Evolutionary conservation across 1,140 invertebrate species (phyloP).

Genomic region (Macrocentrus cingulum): DNA sequence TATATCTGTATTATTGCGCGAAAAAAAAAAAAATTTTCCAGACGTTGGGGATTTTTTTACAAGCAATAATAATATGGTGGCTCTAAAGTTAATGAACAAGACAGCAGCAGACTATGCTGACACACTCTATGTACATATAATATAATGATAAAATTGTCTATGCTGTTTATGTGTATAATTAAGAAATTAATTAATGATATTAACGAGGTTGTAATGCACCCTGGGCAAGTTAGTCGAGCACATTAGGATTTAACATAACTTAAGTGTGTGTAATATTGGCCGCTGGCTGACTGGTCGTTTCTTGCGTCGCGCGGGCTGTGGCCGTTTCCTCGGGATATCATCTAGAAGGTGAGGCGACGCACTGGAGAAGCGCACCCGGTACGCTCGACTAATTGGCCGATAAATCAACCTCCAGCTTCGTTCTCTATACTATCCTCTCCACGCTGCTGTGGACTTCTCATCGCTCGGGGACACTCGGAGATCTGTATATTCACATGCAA

Average conservation of each 20-base stretch:
- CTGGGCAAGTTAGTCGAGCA: neutral
- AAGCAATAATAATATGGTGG: no score
- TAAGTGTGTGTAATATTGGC: neutral
- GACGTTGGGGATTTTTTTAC: no score
- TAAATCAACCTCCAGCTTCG: constrained; percentile 45
- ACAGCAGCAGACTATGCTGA: no score
- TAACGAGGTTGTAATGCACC: constrained; percentile 2
- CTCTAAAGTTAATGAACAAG: no score
- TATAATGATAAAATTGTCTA: no score
- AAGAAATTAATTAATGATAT: neutral
- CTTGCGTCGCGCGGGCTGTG: constrained; percentile 31
- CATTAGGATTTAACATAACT: neutral
- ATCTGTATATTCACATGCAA: constrained; percentile 14
- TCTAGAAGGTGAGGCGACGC: constrained; percentile 48
- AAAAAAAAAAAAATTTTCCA: no score
- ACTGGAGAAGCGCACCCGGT: constrained; percentile 48
- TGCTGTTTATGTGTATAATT: neutral
- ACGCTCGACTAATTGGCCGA: constrained; percentile 50
- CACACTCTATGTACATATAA: no score
- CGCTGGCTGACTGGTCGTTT: constrained; percentile 2
- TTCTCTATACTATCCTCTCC: constrained; percentile 13
- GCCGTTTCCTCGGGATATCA: constrained; percentile 45
- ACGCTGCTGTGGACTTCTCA: constrained; percentile 19
- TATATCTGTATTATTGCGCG: no score
- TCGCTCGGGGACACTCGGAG: constrained; percentile 13